Evolutionary conservation across 2,888 invertebrate species (phyloP).

Genomic region (Lumbricus terrestris): DNA sequence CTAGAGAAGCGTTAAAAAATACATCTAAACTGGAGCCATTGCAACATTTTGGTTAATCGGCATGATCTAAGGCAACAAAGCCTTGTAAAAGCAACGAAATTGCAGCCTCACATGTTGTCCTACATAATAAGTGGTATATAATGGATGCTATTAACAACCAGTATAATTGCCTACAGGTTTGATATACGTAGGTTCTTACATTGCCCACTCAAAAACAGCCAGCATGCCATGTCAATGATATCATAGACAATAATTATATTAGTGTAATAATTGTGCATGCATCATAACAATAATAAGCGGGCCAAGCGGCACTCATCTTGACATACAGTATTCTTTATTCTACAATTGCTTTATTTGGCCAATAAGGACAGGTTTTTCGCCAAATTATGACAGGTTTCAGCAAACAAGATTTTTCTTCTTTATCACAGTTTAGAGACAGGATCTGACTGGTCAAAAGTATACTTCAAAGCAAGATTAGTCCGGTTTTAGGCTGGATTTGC

Average conservation of each 20-base stretch:
- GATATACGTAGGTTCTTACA: neutral
- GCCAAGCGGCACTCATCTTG: neutral
- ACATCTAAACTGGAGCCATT: neutral
- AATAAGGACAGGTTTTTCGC: too few relatives aligned
- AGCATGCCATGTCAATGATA: neutral
- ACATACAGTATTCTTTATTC: neutral
- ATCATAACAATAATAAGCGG: too few relatives aligned
- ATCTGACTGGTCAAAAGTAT: too few relatives aligned
- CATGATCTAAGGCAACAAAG: neutral
- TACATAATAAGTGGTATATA: neutral
- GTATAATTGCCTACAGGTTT: neutral
- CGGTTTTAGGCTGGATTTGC: too few relatives aligned
- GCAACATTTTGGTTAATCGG: neutral
- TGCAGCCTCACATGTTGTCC: neutral
- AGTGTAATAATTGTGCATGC: neutral
- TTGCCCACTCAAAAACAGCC: neutral
- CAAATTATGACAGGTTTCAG: neutral
- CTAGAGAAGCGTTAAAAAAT: neutral
- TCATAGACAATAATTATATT: neutral
- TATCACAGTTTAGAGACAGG: neutral
- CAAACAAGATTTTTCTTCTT: neutral
- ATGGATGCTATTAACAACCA: neutral
- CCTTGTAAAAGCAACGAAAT: neutral
- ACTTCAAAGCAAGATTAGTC: neutral
- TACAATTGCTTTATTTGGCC: too few relatives aligned